A percentile compares a stretch with the other conserved stretches of the same genome.
These are phyloP conservation scores for Aspidoscelis tigris DNA, from an alignment of 2,113 vertebrate genomes.

Conservation along the genomic window DNA sequence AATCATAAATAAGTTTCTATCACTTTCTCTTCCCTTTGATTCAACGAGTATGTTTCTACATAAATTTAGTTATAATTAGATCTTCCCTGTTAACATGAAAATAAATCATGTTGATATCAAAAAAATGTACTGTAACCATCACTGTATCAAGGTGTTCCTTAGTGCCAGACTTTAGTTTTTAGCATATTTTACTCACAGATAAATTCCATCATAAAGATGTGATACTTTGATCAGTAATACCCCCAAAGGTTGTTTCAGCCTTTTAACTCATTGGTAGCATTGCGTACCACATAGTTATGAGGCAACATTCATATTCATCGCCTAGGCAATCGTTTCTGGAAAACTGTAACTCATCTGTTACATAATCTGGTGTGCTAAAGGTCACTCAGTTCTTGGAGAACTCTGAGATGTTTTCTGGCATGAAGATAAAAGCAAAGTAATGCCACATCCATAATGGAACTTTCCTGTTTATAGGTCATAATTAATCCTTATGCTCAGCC, in stretches of 20 bases:
- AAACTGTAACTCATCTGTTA: conserved; percentile 1
- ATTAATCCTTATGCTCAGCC: neutral
- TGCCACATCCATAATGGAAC: neutral
- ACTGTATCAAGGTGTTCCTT: neutral
- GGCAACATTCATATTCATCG: neutral
- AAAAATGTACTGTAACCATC: neutral
- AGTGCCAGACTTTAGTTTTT: no score
- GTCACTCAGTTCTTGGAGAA: conserved; percentile 3
- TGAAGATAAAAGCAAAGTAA: neutral
- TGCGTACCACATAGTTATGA: neutral
- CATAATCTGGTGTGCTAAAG: neutral
- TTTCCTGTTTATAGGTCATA: conserved; percentile 3
- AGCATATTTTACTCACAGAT: neutral
- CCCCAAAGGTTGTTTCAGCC: neutral
- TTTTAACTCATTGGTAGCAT: neutral
- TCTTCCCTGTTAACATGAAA: no score
- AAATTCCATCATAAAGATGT: neutral
- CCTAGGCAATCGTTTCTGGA: neutral
- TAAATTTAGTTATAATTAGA: no score
- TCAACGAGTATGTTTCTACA: no score
- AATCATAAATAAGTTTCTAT: no score
- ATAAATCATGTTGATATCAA: neutral
- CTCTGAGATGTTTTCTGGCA: neutral
- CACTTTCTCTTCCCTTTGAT: no score
- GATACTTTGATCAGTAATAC: neutral